Base-by-base conservation (phyloP, 2,888 invertebrate genomes). In the Ischnura elegans region DNA sequence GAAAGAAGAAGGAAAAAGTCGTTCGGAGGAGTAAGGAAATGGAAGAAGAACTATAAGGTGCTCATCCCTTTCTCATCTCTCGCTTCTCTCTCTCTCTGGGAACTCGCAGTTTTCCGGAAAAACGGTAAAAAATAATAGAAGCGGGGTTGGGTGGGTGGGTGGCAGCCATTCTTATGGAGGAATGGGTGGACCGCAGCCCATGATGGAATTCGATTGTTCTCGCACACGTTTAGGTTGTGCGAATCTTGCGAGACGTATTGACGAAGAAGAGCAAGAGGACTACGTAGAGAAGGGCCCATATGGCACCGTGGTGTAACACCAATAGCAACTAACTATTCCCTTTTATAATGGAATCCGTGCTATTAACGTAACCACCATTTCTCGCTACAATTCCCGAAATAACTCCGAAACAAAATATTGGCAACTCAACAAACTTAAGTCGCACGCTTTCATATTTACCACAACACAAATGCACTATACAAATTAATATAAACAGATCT, bases 121-220 rank as follows among this genome's bases (percentile, higher is more conserved):
- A 76, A 76, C 76, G 76, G 76, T 76, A 76, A 76, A 76, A 66
- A 76, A 76, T 76, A 36, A 76, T 76, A 76, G 36, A 76, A 36
- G 76, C 29, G 19, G 13, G n/a, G n/a, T n/a, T n/a, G n/a, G n/a
- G 19, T 1, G 47, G 51, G 51, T 19, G 8, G 13, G 16, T 19
- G 36, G 76, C 76, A 76, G 29, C 76, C 76, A 36, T 36, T 76
- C 36, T 13, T 36, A 13, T 36, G 21, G 8, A 19, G 13, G 76
- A 36, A 13, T 29, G 76, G 36, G 76, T 76, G 76, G 76, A 76
- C 76, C 76, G 76, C 29, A 36, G 13, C 13, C n/a, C n/a, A n/a
- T 2, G 76, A 2, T 36, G 76, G 76, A 76, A 76, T 76, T 21
- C 76, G 76, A 76, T 76, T 76, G 76, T 76, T 76, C 76, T 76